Evolutionary conservation across 2,113 vertebrate species (phyloP), one percentile per base, ranked within the genome.

Genomic region (Numida meleagris): DNA sequence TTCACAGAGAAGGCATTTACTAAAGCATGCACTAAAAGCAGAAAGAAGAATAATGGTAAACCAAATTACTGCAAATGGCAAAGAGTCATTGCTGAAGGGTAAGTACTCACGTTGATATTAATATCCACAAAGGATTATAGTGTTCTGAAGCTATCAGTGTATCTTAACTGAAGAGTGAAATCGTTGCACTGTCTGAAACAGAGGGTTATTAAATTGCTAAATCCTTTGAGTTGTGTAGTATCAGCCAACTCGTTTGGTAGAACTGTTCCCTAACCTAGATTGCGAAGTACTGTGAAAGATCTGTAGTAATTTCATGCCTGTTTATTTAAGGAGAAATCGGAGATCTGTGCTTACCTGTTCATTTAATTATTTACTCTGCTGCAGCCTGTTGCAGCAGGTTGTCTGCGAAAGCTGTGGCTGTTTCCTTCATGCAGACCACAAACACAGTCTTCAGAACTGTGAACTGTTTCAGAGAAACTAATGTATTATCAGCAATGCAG

Each of bases 21-120:
- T 92, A 81, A 95, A 95, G 93, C 50, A 95, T 96, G 78, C 91
- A n/a, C 61, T 84, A 76, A 73, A 68, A 79, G 58, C 81, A 85
- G 75, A 66, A 79, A 45, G 92, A 95, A 91, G 95, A 97, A 96
- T 95, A 96, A 98, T 98, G 98, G 95, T 97, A 72, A 97, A 94
- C 87, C 90, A 97, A 92, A 94, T 96, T 81, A 90, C 94, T 88
- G 96, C 88, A 75, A 96, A 97, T 96, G 94, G 96, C 93, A 97
- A 67, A 96, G 93, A 96, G 79, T 95, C 88, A 6, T 97, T 96
- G 81, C 95, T 92, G 48, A 90, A 96, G 98, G 98, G 98, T 99
- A 97, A 98, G 98, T 97, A 73, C 68, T 86, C 38, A 13, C 74
- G 57, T 70, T 81, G 70, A 10, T 95, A 29, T 74, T 87, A 84